Base-by-base conservation (phyloP, 1,140 invertebrate species). In the Holcopasites calliopsidis region DNA sequence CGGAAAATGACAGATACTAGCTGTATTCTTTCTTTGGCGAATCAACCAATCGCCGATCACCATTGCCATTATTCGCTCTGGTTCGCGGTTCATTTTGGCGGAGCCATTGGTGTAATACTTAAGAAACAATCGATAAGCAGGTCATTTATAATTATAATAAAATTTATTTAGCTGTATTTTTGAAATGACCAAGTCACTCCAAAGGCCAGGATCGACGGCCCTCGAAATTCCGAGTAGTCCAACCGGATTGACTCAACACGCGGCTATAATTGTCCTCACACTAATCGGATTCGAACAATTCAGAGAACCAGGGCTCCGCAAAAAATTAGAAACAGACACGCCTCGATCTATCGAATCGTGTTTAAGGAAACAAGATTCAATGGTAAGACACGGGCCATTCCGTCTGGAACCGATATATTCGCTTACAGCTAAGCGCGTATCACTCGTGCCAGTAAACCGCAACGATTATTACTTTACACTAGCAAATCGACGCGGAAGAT, bases 41-140 rank as follows among this genome's bases (percentile, higher is more conserved):
- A 58, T 28, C 42, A 28, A 3, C 18, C n/a, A 47, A 47, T 47
- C 44, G 44, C 44, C 44, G 1, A 42, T 21, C 42, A 38, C 62
- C 71, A 73, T 73, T 55, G 61, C 62, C 61, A 7, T 7, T 4
- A 23, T 13, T 13, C 3, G 82, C 35, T 18, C n/a, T n/a, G n/a
- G 7, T 26, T n/a, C 55, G 42, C 65, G 42, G 61, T 71, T 42
- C 38, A 61, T 10, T 71, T 26, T 55, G 52, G 26, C 71, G 50
- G 40, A 57, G 61, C 71, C 50, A 11, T 47, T 31, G 16, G 33
- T 54, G 61, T 26, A 16, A 21, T 21, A 50, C 8, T 28, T 35
- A 13, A 23, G n/a, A 52, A 35, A 49, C 31, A 7, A 54, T 52
- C n/a, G 44, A 47, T 47, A 18, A 4, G 5, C 44, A 16, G 44